Evolutionary conservation across 2,888 invertebrate genomes (phyloP), one percentile per base, ranked within the genome.

Genomic region (Plebejus anna): DNA sequence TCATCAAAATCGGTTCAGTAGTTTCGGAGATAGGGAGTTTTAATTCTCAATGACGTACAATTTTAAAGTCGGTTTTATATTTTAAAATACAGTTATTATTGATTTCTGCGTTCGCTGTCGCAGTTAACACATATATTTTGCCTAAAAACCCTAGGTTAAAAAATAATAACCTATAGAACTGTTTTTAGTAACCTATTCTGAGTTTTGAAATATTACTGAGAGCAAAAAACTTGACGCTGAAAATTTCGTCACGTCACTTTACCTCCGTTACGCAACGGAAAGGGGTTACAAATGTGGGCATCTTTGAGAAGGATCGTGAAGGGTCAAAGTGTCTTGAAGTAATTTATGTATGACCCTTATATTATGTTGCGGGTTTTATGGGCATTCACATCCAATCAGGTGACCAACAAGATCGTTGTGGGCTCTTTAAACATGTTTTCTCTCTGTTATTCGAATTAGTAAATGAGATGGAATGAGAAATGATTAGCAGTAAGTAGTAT

Each of bases 281-380:
- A 36, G 13, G 66, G 32, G 11, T 66, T 66, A 66, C 36, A 66
- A 66, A 66, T 66, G 66, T 61, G 28, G 28, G 61, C 61, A 28
- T 66, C 66, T 66, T 16, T 66, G 66, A 66, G 66, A 66, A 66
- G 66, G 66, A 66, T 66, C 66, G 66, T 13, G 32, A 16, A 32
- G 66, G 66, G 16, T 66, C 66, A 66, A 66, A 66, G 66, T 66
- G 66, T 36, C 66, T 13, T 16, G 66, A 66, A 32, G 66, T 66
- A 66, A 66, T 66, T 66, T 66, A 66, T 66, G 66, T 13, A 36
- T 66, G 66, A 66, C 66, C 66, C 36, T 66, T 36, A 66, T 36
- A 66, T 66, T 66, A 36, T 66, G 66, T 4, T 66, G 66, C 32
- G 32, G 66, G 13, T 36, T 66, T 66, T 66, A 66, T 66, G 66